A percentile compares a stretch with the other conserved stretches of the same genome.
Conservation (phyloP, 2,113 vertebrate species). For the Sylvicapra grimmia region DNA sequence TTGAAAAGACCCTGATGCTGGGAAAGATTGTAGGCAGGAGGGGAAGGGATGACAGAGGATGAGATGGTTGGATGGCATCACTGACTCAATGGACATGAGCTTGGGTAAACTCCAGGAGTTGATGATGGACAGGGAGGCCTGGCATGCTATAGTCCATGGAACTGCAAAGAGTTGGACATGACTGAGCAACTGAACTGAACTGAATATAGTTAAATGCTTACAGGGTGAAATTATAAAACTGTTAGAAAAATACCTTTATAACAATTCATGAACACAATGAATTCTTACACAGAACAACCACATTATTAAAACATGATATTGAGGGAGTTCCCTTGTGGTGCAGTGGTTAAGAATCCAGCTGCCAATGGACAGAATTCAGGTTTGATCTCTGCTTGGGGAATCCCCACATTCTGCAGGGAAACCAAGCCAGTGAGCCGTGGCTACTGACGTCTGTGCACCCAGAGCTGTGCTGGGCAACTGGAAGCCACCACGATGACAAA, state of each 20-base stretch:
- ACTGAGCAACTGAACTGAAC: no score
- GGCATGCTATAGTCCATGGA: no score
- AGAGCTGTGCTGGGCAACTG: not conserved
- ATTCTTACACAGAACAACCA: not conserved
- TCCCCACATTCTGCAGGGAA: fast-evolving
- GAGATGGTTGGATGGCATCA: no score
- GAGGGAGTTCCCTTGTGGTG: not conserved
- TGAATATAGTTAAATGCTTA: not conserved
- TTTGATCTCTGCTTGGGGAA: not conserved
- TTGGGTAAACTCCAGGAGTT: no score
- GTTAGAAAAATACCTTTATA: not conserved
- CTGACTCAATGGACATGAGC: fast-evolving
- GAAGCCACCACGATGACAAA: fast-evolving
- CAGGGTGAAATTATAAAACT: not conserved
- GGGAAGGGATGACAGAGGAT: no score
- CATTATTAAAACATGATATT: not conserved
- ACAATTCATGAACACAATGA: not conserved
- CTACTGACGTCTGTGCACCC: fast-evolving
- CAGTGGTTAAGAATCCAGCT: not conserved
- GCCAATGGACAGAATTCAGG: not conserved
- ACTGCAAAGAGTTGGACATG: no score
- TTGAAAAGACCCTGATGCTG: no score
- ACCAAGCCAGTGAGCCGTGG: not conserved
- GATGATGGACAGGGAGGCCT: no score
- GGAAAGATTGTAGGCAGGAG: no score